phyloP scores from a whole-genome alignment of 1,140 invertebrate genomes.

The Drosophila ogumai region DNA sequence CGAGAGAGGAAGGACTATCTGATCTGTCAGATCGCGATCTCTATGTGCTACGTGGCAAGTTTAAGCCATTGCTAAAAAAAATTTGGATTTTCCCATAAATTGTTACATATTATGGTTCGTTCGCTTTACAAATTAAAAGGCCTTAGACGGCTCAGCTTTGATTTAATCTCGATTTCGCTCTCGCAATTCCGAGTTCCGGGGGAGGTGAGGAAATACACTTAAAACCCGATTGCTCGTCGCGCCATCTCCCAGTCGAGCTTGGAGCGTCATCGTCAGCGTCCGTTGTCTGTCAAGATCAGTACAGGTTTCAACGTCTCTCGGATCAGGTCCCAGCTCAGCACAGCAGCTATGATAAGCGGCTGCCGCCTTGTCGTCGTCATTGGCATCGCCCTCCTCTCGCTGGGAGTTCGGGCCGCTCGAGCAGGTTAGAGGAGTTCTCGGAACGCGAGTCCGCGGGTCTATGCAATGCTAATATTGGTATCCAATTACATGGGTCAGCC shows the following conservation, averaged over 20 bases:
- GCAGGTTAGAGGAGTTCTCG: slow-evolving; percentile 58
- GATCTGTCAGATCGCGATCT: not conserved
- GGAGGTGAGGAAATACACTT: slow-evolving; percentile 17
- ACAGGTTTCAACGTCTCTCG: slow-evolving; percentile 20
- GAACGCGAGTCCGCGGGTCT: slow-evolving; percentile 10
- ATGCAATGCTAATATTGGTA: slow-evolving; percentile 49
- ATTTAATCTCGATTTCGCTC: slow-evolving; percentile 7
- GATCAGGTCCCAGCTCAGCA: slow-evolving; percentile 10
- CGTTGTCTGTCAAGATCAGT: slow-evolving; percentile 24
- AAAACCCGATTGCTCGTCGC: slow-evolving; percentile 42
- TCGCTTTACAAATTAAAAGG: not conserved
- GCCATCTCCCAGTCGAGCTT: slow-evolving; percentile 54
- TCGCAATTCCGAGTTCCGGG: not conserved
- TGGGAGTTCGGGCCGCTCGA: slow-evolving; percentile 29
- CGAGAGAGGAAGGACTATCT: not conserved
- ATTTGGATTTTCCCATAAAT: slow-evolving; percentile 21
- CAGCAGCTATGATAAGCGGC: slow-evolving; percentile 46
- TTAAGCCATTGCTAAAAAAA: not conserved
- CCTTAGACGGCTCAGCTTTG: slow-evolving; percentile 17
- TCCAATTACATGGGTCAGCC: slow-evolving; percentile 45
- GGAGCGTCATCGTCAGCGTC: slow-evolving; percentile 19
- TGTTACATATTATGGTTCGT: slow-evolving; percentile 10
- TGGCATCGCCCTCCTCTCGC: slow-evolving; percentile 31
- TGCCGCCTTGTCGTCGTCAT: slow-evolving; percentile 26
- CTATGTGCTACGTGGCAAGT: not conserved